phyloP scores from a whole-genome alignment of 2,888 invertebrate genomes.

The Acleris holmiana region DNA sequence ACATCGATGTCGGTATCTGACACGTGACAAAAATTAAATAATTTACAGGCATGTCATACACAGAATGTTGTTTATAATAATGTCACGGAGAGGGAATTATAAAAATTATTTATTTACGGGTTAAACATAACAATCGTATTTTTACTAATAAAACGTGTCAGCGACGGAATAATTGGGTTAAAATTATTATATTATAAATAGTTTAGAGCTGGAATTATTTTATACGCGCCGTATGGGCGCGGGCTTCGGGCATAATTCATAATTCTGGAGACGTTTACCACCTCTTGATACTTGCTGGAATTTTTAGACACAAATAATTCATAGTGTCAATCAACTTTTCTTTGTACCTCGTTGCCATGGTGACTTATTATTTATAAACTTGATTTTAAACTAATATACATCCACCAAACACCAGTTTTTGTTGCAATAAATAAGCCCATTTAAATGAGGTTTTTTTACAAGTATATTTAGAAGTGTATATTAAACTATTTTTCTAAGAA shows the following conservation, averaged over 20 bases:
- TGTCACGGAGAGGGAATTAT: slow-evolving; percentile 61
- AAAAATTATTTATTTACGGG: slow-evolving; percentile 67
- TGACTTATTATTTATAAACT: too few relatives aligned
- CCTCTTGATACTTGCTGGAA: slow-evolving; percentile 62
- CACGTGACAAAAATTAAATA: slow-evolving; percentile 60
- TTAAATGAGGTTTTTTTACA: too few relatives aligned
- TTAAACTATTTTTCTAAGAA: too few relatives aligned
- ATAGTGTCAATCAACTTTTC: too few relatives aligned
- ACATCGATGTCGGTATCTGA: slow-evolving; percentile 60
- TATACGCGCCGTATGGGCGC: slow-evolving; percentile 71
- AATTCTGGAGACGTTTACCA: slow-evolving; percentile 56
- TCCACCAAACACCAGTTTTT: too few relatives aligned
- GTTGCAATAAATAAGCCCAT: too few relatives aligned
- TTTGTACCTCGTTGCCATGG: too few relatives aligned
- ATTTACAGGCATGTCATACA: slow-evolving; percentile 51
- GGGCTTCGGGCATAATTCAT: slow-evolving; percentile 76
- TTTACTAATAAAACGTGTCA: slow-evolving; percentile 80
- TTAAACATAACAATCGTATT: slow-evolving; percentile 77
- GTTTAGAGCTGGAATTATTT: slow-evolving; percentile 78
- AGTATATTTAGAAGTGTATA: too few relatives aligned
- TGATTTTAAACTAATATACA: too few relatives aligned
- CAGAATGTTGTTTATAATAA: slow-evolving; percentile 67
- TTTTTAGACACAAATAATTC: not conserved
- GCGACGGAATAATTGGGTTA: slow-evolving; percentile 77
- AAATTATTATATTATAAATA: slow-evolving; percentile 81